phyloP scores from a whole-genome alignment of 2,797 vertebrate species.

The Hippocampus kuda region DNA sequence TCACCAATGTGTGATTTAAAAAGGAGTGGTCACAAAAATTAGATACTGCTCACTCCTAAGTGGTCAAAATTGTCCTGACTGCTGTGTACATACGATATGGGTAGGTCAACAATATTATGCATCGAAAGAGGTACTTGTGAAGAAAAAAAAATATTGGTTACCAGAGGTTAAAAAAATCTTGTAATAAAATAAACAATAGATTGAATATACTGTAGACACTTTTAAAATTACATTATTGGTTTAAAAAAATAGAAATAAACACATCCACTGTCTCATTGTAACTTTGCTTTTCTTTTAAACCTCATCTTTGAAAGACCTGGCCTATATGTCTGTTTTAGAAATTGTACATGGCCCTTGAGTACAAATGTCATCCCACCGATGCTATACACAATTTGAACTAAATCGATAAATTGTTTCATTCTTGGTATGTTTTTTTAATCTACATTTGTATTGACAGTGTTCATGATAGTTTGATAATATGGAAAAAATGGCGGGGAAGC shows the following conservation, averaged over 20 bases:
- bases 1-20: not conserved
- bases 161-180: too few relatives aligned
- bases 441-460: too few relatives aligned
- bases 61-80: not conserved
- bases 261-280: not conserved
- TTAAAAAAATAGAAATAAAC: not conserved
- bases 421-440: not conserved
- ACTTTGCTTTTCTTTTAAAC: not conserved
- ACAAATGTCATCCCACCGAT: too few relatives aligned
- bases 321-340: too few relatives aligned
- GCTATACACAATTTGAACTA: too few relatives aligned
- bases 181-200: too few relatives aligned
- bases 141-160: too few relatives aligned
- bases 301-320: not conserved
- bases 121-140: not conserved
- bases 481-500: slow-evolving; percentile 5
- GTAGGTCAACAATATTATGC: not conserved
- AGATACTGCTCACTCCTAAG: too few relatives aligned
- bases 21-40: too few relatives aligned
- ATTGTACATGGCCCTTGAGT: too few relatives aligned
- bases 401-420: not conserved
- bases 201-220: too few relatives aligned
- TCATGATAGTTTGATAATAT: not conserved
- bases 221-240: too few relatives aligned
- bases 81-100: not conserved